Evolutionary conservation across 2,888 invertebrate genomes (phyloP).

Genomic region (Himalopsyche tibetana): DNA sequence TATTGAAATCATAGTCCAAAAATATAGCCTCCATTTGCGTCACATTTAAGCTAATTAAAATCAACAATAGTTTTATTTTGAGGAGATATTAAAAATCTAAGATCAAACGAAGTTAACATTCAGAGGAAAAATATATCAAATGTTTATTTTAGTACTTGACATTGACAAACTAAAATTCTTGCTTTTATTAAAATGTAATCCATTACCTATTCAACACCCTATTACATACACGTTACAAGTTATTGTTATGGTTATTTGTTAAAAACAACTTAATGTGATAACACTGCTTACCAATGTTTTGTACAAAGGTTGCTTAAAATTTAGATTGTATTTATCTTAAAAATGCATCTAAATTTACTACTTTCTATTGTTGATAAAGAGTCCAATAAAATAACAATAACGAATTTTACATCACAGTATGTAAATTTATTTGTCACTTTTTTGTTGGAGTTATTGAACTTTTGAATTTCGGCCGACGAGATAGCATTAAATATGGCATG

Average conservation of each 20-base stretch:
- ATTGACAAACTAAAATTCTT: too few species aligned
- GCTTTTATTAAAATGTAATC: too few species aligned
- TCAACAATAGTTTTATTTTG: too few species aligned
- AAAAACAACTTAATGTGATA: background rate
- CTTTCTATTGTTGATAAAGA: conserved; percentile 6
- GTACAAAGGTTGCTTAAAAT: too few species aligned
- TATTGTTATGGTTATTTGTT: background rate
- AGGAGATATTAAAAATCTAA: too few species aligned
- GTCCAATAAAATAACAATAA: conserved; percentile 14
- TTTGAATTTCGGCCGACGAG: background rate
- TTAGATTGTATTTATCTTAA: background rate
- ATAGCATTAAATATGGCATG: background rate
- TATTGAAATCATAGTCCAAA: too few species aligned
- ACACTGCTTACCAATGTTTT: background rate
- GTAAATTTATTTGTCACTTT: conserved; percentile 2
- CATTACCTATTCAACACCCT: background rate
- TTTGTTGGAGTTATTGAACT: conserved; percentile 7
- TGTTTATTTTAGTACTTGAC: too few species aligned
- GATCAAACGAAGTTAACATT: too few species aligned
- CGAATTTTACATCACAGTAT: background rate
- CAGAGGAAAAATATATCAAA: too few species aligned
- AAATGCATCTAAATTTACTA: conserved; percentile 12
- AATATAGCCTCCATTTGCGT: too few species aligned
- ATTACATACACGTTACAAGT: background rate
- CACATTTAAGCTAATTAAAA: too few species aligned